Percentiles rank a stretch among this genome's conserved stretches.
Evolutionary conservation across 2,113 vertebrate species (phyloP).

Genomic region (Sander lucioperca): DNA sequence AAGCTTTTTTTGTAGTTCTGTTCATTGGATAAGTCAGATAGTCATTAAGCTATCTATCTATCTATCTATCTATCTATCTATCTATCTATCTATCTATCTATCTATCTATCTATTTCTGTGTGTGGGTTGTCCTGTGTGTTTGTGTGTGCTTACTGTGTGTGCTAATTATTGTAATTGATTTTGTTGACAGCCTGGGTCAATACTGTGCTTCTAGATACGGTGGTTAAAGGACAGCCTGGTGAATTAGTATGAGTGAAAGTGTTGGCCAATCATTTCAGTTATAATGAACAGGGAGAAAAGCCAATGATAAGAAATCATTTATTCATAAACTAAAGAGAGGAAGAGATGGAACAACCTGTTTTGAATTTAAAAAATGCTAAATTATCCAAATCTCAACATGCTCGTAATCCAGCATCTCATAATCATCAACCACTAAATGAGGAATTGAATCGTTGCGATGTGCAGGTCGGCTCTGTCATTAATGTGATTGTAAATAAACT

Average conservation of each 20-base stretch:
- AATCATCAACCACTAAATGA: slow-evolving; percentile 53
- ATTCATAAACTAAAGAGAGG: slow-evolving; percentile 69
- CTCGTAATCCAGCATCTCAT: slow-evolving; percentile 54
- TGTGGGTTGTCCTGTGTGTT: slow-evolving; percentile 9
- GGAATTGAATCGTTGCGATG: slow-evolving; percentile 25
- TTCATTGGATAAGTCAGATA: slow-evolving; percentile 14
- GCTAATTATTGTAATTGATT: slow-evolving; percentile 62
- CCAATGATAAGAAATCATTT: slow-evolving; percentile 70
- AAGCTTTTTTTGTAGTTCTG: neutral
- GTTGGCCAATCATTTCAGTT: slow-evolving; percentile 52
- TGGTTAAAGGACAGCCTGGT: slow-evolving; percentile 33
- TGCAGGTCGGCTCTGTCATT: slow-evolving; percentile 4
- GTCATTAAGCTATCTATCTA: neutral
- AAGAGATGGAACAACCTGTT: slow-evolving; percentile 66
- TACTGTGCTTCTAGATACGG: slow-evolving; percentile 24
- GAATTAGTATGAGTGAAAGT: slow-evolving; percentile 58
- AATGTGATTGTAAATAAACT: slow-evolving; percentile 32
- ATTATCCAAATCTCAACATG: slow-evolving; percentile 48
- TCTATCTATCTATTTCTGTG: neutral
- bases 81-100: too few species aligned
- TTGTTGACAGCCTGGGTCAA: slow-evolving; percentile 50
- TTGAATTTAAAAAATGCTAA: slow-evolving; percentile 59
- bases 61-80: too few species aligned
- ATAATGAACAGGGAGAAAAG: slow-evolving; percentile 64
- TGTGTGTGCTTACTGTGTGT: slow-evolving; percentile 1